A percentile compares a stretch with the other conserved stretches of the same genome.
Conservation (phyloP, 1,140 invertebrate genomes). For the Aphelinus atriplicis region DNA sequence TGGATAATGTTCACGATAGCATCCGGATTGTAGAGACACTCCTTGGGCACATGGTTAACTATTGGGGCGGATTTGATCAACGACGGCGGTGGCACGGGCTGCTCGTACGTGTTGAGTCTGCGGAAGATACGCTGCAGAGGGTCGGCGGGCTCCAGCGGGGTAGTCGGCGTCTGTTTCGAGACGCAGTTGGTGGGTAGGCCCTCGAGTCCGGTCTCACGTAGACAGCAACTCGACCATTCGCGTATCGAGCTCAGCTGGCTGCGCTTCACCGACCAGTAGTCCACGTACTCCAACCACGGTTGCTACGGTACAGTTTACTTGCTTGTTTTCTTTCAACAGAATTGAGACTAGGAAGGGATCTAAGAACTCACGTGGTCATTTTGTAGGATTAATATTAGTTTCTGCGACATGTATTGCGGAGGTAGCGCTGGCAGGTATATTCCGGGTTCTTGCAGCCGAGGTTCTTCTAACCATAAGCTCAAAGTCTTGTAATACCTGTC, state of each 20-base stretch:
- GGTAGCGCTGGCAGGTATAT: constrained; percentile 79
- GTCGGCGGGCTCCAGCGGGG: constrained; percentile 51
- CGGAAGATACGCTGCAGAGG: constrained; percentile 68
- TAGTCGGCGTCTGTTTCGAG: constrained; percentile 36
- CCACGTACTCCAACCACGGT: constrained; percentile 77
- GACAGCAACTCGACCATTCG: constrained; percentile 62
- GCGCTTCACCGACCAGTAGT: constrained; percentile 68
- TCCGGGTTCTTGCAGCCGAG: constrained; percentile 75
- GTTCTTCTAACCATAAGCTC: constrained; percentile 82
- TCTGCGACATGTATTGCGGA: constrained; percentile 74
- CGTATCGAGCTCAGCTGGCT: constrained; percentile 64
- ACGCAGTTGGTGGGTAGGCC: too few species aligned
- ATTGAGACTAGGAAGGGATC: not conserved
- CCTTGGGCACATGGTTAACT: constrained; percentile 47
- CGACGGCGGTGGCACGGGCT: constrained; percentile 65
- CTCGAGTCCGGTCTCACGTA: constrained; percentile 36
- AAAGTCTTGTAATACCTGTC: constrained; percentile 73
- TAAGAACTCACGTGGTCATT: constrained; percentile 60
- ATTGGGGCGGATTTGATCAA: constrained; percentile 53
- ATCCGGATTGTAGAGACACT: constrained; percentile 55
- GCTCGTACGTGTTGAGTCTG: constrained; percentile 73
- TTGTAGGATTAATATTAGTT: constrained; percentile 67
- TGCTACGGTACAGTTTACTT: constrained; percentile 40
- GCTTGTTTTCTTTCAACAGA: not conserved
- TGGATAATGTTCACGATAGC: constrained; percentile 59